phyloP scores from a whole-genome alignment of 2,797 vertebrate genomes.

The Dallia pectoralis region DNA sequence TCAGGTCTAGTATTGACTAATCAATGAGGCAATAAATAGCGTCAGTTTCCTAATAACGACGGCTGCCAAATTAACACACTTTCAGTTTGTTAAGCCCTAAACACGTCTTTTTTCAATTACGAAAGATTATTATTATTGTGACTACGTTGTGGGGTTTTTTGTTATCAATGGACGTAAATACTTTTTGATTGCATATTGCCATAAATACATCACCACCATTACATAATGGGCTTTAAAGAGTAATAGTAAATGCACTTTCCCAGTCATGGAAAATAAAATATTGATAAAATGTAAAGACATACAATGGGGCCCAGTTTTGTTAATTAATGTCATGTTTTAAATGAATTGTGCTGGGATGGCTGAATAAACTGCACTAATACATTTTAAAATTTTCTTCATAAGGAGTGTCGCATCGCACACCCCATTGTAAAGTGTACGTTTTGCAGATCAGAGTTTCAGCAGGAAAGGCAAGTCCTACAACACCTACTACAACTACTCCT shows the following conservation, averaged over 20 bases:
- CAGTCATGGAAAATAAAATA: background rate
- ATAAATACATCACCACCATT: background rate
- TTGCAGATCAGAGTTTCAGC: constrained; percentile 97
- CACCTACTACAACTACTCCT: background rate
- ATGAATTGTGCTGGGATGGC: background rate
- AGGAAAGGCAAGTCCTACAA: constrained; percentile 85
- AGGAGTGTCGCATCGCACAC: constrained; percentile 98
- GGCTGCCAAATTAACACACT: too few species aligned
- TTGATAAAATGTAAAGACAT: background rate
- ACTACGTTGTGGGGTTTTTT: background rate
- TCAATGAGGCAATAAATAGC: too few species aligned
- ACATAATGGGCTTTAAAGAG: background rate
- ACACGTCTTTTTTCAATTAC: too few species aligned
- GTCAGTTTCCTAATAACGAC: too few species aligned
- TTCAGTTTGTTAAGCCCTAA: too few species aligned
- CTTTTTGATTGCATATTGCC: background rate
- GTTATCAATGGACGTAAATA: background rate
- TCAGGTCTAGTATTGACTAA: too few species aligned
- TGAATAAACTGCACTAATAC: background rate
- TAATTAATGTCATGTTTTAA: background rate
- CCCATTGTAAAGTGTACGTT: constrained; percentile 98
- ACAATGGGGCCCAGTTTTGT: background rate
- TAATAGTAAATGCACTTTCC: background rate
- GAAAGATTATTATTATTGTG: background rate
- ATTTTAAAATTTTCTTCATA: constrained; percentile 28